Evolutionary conservation across 2,113 vertebrate genomes (phyloP), one percentile per base, ranked within the genome.

Genomic region (Apteryx owenii): DNA sequence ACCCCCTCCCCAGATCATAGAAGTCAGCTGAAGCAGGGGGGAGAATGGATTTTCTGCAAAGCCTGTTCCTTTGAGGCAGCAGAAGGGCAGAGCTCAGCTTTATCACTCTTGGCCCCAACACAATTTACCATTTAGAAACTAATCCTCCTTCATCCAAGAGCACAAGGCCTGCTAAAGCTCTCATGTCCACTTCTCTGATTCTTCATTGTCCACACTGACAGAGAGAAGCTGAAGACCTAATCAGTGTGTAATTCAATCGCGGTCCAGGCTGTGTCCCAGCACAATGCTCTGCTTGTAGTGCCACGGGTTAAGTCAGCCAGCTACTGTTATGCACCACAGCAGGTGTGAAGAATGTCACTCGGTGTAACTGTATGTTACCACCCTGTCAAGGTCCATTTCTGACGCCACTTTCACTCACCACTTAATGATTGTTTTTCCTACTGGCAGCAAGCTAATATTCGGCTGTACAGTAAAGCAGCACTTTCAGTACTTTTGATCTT

Each of bases 341-440:
- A 99, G 98, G 98, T 99, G 98, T 98, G 98, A 98, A 98, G 97
- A 97, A 85, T 89, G 93, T 92, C 96, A 92, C 97, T 91, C 1
- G 33, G 44, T 89, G 93, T 96, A 90, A 86, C 87, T 93, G 81
- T 86, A 58, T 91, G 96, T 95, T 97, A 96, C 95, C 96, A 96
- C 92, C 87, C 96, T 97, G 96, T 96, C 96, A 97, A 92, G 87
- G 88, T 95, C 89, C 4, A 3, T 33, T 91, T 90, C 95, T 96
- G 81, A 95, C 10, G 1, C 88, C 21, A 29, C n/a, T 66, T 64
- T 93, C 95, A 96, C 89, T 97, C 96, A 91, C 88, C 96, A 96
- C 93, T 92, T 95, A 76, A 75, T 77, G 84, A 88, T 31, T 95
- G 85, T 53, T 97, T 96, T 83, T 85, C 56, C 72, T 94, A 82